Evolutionary conservation across 2,888 invertebrate genomes (phyloP).

Genomic region (Philhelius pedissequus): DNA sequence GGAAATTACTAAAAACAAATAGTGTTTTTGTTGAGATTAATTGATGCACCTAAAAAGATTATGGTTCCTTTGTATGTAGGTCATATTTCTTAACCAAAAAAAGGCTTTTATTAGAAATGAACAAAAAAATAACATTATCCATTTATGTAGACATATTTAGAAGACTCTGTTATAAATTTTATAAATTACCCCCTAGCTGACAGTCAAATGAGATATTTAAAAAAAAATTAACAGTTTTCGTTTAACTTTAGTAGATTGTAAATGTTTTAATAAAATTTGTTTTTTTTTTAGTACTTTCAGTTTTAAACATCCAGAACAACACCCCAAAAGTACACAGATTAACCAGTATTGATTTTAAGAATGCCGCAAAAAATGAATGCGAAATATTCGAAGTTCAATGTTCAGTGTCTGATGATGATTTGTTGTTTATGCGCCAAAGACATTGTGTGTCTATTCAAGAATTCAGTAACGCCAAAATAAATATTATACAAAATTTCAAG

Average conservation of each 20-base stretch:
- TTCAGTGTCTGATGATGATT: constrained; percentile 44
- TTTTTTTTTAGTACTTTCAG: constrained; percentile 44
- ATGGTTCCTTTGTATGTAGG: no score
- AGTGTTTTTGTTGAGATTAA: no score
- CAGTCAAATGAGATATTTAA: no score
- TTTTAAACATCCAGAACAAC: background rate
- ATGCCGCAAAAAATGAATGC: background rate
- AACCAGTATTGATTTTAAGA: background rate
- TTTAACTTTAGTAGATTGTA: no score
- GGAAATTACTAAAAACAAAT: no score
- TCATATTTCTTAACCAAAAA: no score
- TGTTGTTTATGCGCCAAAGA: constrained; percentile 71
- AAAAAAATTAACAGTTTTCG: background rate
- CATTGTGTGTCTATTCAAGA: constrained; percentile 71
- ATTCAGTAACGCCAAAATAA: constrained; percentile 23
- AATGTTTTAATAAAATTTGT: background rate
- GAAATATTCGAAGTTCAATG: constrained; percentile 75
- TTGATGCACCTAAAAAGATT: no score
- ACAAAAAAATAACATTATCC: no score
- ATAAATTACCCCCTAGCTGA: no score
- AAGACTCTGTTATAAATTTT: no score
- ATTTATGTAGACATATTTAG: no score
- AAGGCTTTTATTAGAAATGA: no score
- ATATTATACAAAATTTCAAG: constrained; percentile 52
- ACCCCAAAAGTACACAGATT: background rate